Evolutionary conservation across 2,888 invertebrate species (phyloP).

Genomic region (Punctoribates punctum): DNA sequence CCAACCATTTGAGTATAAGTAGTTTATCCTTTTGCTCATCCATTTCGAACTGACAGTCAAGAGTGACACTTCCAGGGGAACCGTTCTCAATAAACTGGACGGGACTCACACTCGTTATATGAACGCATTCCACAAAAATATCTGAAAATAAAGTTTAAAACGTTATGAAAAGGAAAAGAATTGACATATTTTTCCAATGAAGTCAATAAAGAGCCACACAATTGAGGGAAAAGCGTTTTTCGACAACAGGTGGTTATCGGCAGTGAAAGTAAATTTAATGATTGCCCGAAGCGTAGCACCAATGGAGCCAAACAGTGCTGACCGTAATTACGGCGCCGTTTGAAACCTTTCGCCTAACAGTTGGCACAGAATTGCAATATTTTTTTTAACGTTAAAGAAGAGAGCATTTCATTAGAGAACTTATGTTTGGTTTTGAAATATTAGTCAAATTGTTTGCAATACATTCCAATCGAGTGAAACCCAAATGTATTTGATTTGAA

Average conservation of each 20-base stretch:
- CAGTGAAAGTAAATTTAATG: slow-evolving; percentile 18
- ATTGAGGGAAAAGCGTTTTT: slow-evolving; percentile 7
- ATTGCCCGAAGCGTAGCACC: not conserved
- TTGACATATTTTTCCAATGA: slow-evolving; percentile 18
- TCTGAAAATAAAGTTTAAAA: slow-evolving; percentile 26
- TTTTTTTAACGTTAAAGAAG: not conserved
- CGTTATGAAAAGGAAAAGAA: not conserved
- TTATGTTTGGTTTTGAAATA: not conserved
- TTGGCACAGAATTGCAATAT: not conserved
- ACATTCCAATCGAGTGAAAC: not conserved
- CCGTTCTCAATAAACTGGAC: slow-evolving; percentile 33
- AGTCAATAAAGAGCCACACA: not conserved
- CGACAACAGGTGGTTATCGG: slow-evolving; percentile 36
- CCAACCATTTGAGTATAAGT: slow-evolving; percentile 47
- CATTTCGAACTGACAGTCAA: slow-evolving; percentile 48
- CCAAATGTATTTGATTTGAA: not conserved
- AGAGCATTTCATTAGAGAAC: not conserved
- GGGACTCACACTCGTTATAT: slow-evolving; percentile 37
- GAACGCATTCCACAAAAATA: slow-evolving; percentile 31
- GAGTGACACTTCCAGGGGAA: slow-evolving; percentile 44
- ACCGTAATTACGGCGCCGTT: slow-evolving; percentile 15
- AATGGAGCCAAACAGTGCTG: slow-evolving; percentile 24
- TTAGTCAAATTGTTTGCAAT: slow-evolving; percentile 10
- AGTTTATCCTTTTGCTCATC: slow-evolving; percentile 42
- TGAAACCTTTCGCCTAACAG: not conserved